Base-by-base conservation (phyloP, 2,797 vertebrate genomes). In the Dicrostonyx torquatus region DNA sequence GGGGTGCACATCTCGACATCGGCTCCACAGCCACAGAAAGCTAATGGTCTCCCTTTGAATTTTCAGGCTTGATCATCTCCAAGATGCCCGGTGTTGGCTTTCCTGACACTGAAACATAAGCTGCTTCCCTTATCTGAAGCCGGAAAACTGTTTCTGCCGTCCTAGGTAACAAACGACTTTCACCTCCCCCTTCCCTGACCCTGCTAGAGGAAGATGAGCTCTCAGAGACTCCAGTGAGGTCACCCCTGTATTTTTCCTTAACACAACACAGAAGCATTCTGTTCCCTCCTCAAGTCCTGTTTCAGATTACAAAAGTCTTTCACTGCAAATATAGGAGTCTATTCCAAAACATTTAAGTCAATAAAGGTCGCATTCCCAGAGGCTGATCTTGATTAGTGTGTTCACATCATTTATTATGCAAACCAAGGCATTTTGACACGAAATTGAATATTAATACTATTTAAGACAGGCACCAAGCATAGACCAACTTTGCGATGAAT, bases 241-340 rank as follows among this genome's bases (percentile, higher is more conserved):
- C 48, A 93, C 18, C 9, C 60, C 37, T 80, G 37, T 55, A 45
- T 70, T 90, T 70, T 58, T 80, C 77, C 66, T 93, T 91, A 76
- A 89, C 78, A 93, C 7, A 89, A 90, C 75, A 83, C 88, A 95
- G 76, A 95, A 86, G 43, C n/a, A 55, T 64, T 89, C 62, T 40
- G 53, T 15, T 86, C n/a, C 6, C 43, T 93, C 75, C 72, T 93
- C 86, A 86, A 84, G 77, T 72, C 89, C 82, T 70, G 84, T 85
- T 92, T 95, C 55, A 58, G 83, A 94, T 84, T 93, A 64, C 40
- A 90, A 96, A 95, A 97, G 93, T 90, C n/a, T 76, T 91, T 55
- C 94, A 64, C 2, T 76, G 90, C 10, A 10, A 87, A 94, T n/a
- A 68, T 78, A 76, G 45, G 7, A 45, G 66, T 60, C 83, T 73